Base-by-base conservation (phyloP, 2,888 invertebrate species). In the Argyresthia albistria region DNA sequence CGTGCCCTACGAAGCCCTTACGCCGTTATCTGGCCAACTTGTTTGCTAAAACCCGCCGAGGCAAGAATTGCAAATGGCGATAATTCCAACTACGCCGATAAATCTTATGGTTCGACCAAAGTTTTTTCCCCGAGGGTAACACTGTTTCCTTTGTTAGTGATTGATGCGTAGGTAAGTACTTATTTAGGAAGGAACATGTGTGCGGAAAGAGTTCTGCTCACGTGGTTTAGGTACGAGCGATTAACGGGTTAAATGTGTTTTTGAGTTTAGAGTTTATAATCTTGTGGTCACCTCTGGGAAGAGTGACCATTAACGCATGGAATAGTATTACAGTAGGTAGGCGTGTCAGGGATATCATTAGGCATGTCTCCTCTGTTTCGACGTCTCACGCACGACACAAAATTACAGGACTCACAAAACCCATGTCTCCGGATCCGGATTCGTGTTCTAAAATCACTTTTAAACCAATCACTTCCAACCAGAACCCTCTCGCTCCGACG, bases 61-160 rank as follows among this genome's bases (percentile, higher is more conserved):
- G 69, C 74, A 80, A 80, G 83, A 86, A 86, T 87, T 86, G 86
- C 84, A 84, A 86, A 83, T 87, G 76, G 83, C 76, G 79, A 84
- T 87, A 87, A 86, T 87, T 86, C 84, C 68, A 84, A 86, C 83
- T 84, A 79, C 76, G 66, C 71, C 80, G 65, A 87, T 87, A 87
- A 87, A 87, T 87, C 25, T 25, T 25, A 25, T 65, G 71, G 71
- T 70, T 72, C 73, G 79, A 70, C 74, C 69, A 76, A 53, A 84
- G 66, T 81, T 86, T 80, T 82, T 86, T 82, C 78, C 83, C 72
- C 72, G 60, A 64, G 82, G 83, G 86, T 71, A 68, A 61, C 62
- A 67, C 66, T 66, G 61, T 59, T 63, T 25, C 71, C 71, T 73
- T 76, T 75, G 80, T 76, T 68, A 60, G 82, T 80, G 86, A 87